Evolutionary conservation across 2,888 invertebrate species (phyloP).

Genomic region (Pachymerium ferrugineum): DNA sequence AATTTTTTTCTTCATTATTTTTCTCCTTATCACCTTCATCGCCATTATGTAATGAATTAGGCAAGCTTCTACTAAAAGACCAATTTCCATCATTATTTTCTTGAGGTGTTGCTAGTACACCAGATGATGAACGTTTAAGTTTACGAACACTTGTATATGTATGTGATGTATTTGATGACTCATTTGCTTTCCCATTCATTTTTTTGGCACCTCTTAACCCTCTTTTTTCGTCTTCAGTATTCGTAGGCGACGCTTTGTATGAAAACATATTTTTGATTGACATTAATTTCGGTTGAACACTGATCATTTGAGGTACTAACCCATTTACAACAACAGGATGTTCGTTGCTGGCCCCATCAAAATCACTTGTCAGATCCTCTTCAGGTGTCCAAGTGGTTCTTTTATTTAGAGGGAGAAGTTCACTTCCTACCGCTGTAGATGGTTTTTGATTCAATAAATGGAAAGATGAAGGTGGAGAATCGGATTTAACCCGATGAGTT

Average conservation of each 20-base stretch:
- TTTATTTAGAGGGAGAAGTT: slow-evolving; percentile 47
- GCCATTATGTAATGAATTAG: slow-evolving; percentile 66
- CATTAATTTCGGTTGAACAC: slow-evolving; percentile 40
- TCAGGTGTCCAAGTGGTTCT: slow-evolving; percentile 67
- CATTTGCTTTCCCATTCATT: slow-evolving; percentile 19
- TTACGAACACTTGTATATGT: slow-evolving; percentile 55
- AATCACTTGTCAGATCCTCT: slow-evolving; percentile 74
- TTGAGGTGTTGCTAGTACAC: slow-evolving; percentile 38
- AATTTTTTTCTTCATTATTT: neutral
- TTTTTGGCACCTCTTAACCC: slow-evolving; percentile 30
- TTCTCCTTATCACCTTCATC: slow-evolving; percentile 37
- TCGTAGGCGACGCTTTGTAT: neutral
- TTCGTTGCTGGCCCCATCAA: slow-evolving; percentile 58
- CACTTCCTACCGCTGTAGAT: no score
- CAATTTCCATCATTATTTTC: slow-evolving; percentile 61
- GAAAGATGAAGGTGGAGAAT: slow-evolving; percentile 41
- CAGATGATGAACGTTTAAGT: slow-evolving; percentile 59
- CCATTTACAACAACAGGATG: neutral
- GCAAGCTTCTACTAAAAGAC: slow-evolving; percentile 73
- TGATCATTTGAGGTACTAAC: slow-evolving; percentile 52
- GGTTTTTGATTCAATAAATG: slow-evolving; percentile 39
- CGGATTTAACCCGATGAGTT: slow-evolving; percentile 22
- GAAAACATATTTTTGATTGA: slow-evolving; percentile 40
- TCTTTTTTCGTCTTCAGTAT: slow-evolving; percentile 29
- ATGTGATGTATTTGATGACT: slow-evolving; percentile 35